phyloP scores from a whole-genome alignment of 2,888 invertebrate genomes.

The Dysmachus trigonus region DNA sequence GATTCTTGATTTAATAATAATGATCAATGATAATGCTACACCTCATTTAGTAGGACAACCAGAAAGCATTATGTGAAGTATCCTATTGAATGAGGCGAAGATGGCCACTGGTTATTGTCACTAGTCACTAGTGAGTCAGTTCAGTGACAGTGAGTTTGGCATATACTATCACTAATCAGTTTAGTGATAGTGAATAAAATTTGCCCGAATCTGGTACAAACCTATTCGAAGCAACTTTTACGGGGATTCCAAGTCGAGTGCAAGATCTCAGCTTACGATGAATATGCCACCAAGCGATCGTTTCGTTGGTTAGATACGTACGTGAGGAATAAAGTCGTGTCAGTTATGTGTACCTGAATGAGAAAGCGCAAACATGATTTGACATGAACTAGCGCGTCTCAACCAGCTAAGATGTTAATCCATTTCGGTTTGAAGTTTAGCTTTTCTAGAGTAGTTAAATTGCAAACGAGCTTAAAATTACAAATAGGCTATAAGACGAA shows the following conservation, averaged over 20 bases:
- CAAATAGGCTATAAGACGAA: background rate
- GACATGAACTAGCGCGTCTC: background rate
- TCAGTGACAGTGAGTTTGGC: too few species aligned
- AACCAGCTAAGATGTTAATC: background rate
- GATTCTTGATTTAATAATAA: too few species aligned
- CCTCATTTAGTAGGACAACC: too few species aligned
- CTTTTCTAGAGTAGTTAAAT: background rate
- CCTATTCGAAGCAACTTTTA: background rate
- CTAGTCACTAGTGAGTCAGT: too few species aligned
- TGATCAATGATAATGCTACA: too few species aligned
- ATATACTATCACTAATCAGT: too few species aligned
- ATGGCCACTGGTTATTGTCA: too few species aligned
- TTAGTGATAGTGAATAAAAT: background rate
- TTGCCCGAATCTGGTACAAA: background rate
- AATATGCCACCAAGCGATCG: background rate
- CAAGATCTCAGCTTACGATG: background rate
- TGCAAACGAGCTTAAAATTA: background rate
- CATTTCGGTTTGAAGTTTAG: background rate
- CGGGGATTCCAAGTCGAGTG: background rate
- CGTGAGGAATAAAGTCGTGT: background rate
- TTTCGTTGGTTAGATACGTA: background rate
- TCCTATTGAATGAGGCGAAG: too few species aligned
- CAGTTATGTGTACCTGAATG: background rate
- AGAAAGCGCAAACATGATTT: background rate
- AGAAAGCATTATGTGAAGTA: too few species aligned